Percentiles rank a stretch among this genome's conserved stretches.
Conservation (phyloP, 1,140 invertebrate species). For the Hypothenemus hampei region DNA sequence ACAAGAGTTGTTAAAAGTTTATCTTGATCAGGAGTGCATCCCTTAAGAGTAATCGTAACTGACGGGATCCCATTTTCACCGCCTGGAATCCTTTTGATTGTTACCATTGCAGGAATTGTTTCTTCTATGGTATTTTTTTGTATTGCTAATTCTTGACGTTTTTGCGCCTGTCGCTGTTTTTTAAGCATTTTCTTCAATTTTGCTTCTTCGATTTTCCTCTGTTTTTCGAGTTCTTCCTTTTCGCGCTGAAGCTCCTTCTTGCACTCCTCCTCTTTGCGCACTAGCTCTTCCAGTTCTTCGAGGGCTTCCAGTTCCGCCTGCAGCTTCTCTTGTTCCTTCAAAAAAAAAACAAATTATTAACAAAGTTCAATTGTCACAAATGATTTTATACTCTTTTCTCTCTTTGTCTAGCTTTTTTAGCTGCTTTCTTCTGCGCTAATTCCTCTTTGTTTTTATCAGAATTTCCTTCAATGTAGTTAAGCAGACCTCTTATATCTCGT, state of each 20-base stretch:
- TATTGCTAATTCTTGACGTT: slow-evolving; percentile 14
- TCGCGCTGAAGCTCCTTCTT: slow-evolving; percentile 17
- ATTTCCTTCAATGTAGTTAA: slow-evolving; percentile 43
- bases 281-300: slow-evolving; percentile 24
- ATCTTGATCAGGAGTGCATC: slow-evolving; percentile 67
- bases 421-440: slow-evolving; percentile 40
- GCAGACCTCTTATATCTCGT: slow-evolving; percentile 38
- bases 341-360: not conserved
- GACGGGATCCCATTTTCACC: slow-evolving; percentile 61
- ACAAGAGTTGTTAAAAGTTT: slow-evolving; percentile 67
- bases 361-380: slow-evolving; percentile 7
- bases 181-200: slow-evolving; percentile 30
- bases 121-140: slow-evolving; percentile 38
- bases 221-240: slow-evolving; percentile 24
- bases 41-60: slow-evolving; percentile 70
- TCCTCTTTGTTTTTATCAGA: slow-evolving; percentile 35
- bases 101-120: slow-evolving; percentile 58
- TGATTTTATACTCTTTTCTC: slow-evolving; percentile 31
- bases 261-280: slow-evolving; percentile 26
- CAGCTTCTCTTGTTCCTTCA: slow-evolving; percentile 36
- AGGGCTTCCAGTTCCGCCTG: slow-evolving; percentile 29
- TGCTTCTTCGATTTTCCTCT: slow-evolving; percentile 30
- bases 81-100: slow-evolving; percentile 65
- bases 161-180: slow-evolving; percentile 30
- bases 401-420: slow-evolving; percentile 42